Evolutionary conservation across 2,888 invertebrate genomes (phyloP).

Genomic region (Strigamia transsilvanica): DNA sequence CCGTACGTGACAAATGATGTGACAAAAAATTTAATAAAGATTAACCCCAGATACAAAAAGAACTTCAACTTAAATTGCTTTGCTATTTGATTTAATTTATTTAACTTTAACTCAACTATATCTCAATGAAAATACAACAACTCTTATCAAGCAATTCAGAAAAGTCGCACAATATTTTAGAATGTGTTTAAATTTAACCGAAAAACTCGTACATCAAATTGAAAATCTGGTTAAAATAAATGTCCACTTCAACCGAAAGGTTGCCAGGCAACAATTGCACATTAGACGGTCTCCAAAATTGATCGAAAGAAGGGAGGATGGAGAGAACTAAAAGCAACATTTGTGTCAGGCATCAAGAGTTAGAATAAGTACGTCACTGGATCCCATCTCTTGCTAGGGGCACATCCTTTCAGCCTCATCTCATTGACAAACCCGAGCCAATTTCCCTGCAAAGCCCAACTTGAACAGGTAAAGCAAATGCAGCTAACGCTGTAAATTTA

Average conservation of each 20-base stretch:
- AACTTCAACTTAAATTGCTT: too few relatives aligned
- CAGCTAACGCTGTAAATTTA: not conserved
- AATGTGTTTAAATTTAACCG: too few relatives aligned
- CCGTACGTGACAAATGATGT: too few relatives aligned
- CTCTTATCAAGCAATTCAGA: too few relatives aligned
- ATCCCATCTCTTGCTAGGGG: not conserved
- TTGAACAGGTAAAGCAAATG: not conserved
- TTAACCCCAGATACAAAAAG: too few relatives aligned
- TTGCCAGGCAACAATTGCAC: constrained; percentile 13
- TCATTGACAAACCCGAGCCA: not conserved
- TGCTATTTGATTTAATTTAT: too few relatives aligned
- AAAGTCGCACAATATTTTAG: too few relatives aligned
- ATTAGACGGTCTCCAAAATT: constrained; percentile 5
- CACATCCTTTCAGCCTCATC: not conserved
- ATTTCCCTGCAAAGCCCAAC: not conserved
- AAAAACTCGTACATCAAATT: too few relatives aligned
- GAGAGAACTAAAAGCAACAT: not conserved
- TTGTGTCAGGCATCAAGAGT: not conserved
- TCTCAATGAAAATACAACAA: too few relatives aligned
- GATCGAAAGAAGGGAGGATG: constrained; percentile 4
- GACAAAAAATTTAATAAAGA: too few relatives aligned
- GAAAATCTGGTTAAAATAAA: not conserved
- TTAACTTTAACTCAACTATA: too few relatives aligned
- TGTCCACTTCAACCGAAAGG: not conserved
- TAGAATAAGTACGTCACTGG: not conserved